These are phyloP conservation scores for Peromyscus maniculatus DNA, from an alignment of 2,113 vertebrate genomes.

Conservation along the genomic window DNA sequence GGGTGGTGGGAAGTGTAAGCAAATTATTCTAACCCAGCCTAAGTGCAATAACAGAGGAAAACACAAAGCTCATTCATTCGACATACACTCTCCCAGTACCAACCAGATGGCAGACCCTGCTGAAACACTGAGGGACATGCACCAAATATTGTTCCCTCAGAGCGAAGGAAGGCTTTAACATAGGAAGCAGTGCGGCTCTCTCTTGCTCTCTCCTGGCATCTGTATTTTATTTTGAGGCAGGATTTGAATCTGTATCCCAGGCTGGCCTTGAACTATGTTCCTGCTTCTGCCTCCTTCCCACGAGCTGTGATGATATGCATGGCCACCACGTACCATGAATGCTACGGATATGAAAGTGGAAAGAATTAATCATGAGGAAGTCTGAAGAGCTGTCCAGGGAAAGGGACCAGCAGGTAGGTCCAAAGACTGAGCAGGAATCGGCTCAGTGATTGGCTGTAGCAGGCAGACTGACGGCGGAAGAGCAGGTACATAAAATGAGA, in stretches of 20 bases:
- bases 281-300: background rate
- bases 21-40: background rate
- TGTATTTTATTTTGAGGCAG: background rate
- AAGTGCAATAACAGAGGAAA: rapidly evolving
- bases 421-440: background rate
- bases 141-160: background rate
- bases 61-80: background rate
- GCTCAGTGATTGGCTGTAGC: background rate
- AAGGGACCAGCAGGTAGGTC: background rate
- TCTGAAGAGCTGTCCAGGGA: background rate
- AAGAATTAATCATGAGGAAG: background rate
- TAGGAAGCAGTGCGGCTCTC: background rate
- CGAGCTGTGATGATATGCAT: background rate
- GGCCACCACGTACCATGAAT: background rate
- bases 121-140: background rate
- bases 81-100: background rate
- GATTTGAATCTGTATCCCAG: background rate
- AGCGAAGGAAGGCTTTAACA: background rate
- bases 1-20: background rate
- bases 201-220: background rate
- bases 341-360: background rate
- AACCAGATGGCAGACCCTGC: background rate
- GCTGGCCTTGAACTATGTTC: background rate
- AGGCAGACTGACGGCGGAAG: background rate
- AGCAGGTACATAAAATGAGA: background rate